phyloP scores from a whole-genome alignment of 2,113 vertebrate genomes.

The Gavialis gangeticus region DNA sequence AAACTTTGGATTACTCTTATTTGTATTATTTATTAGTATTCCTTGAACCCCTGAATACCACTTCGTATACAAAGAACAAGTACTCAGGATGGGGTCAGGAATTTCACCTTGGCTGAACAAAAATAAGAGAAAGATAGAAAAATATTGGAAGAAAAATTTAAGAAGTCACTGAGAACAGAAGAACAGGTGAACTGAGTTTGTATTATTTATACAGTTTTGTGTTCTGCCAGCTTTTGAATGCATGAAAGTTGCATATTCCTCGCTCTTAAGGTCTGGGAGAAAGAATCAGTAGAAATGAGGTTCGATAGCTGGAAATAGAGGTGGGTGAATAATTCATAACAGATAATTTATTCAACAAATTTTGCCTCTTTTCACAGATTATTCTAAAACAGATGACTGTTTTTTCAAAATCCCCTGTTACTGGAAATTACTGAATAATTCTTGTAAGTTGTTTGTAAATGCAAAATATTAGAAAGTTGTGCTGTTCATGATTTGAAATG shows the following conservation, averaged over 20 bases:
- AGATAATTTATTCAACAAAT: constrained; percentile 72
- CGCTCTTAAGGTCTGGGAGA: constrained; percentile 55
- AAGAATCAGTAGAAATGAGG: constrained; percentile 68
- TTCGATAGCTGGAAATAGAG: constrained; percentile 71
- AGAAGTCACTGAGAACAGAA: constrained; percentile 29
- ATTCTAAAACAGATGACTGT: constrained; percentile 66
- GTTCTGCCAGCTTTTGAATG: constrained; percentile 73
- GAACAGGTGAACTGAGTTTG: constrained; percentile 39
- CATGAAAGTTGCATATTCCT: constrained; percentile 71
- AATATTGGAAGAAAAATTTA: background rate
- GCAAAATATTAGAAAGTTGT: constrained; percentile 40
- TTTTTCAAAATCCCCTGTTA: constrained; percentile 72
- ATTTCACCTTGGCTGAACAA: background rate
- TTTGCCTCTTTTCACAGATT: constrained; percentile 59
- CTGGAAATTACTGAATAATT: constrained; percentile 69
- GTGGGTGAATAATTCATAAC: constrained; percentile 67
- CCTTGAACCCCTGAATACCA: background rate
- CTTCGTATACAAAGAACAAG: background rate
- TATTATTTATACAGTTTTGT: constrained; percentile 74
- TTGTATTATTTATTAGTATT: constrained; percentile 22
- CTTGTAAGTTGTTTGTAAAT: constrained; percentile 70
- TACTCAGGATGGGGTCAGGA: background rate
- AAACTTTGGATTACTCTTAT: background rate
- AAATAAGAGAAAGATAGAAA: background rate
- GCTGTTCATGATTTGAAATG: constrained; percentile 36